phyloP scores from a whole-genome alignment of 2,113 vertebrate genomes.

The Genyomyrus donnyi region DNA sequence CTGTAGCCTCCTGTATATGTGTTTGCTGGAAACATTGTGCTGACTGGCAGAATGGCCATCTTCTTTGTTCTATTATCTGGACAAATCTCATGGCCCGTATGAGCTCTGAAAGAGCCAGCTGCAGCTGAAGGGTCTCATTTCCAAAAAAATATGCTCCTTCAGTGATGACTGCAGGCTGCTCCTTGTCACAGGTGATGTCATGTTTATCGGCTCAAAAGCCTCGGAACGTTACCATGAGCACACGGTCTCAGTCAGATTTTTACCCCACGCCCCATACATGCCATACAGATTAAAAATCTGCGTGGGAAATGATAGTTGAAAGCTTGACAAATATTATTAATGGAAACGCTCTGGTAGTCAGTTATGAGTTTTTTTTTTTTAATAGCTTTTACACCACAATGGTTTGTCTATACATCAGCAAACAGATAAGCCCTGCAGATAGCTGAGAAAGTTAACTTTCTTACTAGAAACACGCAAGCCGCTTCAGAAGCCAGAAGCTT shows the following conservation, averaged over 20 bases:
- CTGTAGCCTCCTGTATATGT: neutral
- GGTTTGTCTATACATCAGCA: neutral
- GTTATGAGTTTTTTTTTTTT: neutral
- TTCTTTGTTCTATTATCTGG: neutral
- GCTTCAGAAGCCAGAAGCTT: neutral
- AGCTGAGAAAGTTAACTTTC: neutral
- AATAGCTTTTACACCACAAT: neutral
- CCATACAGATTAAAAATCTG: neutral
- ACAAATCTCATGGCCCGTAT: neutral
- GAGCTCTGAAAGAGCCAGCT: neutral
- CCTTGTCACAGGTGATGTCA: neutral
- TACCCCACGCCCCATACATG: neutral
- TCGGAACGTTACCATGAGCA: neutral
- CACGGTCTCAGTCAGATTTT: neutral
- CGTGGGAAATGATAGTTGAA: neutral
- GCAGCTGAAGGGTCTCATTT: neutral
- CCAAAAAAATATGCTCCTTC: neutral
- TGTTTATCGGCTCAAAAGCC: neutral
- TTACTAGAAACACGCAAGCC: neutral
- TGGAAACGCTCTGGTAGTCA: neutral
- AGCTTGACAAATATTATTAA: neutral
- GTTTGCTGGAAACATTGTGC: neutral
- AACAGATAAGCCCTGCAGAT: neutral
- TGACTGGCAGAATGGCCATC: neutral
- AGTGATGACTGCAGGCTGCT: neutral